Evolutionary conservation across 2,113 vertebrate species (phyloP).

Genomic region (Gracilinanus agilis): DNA sequence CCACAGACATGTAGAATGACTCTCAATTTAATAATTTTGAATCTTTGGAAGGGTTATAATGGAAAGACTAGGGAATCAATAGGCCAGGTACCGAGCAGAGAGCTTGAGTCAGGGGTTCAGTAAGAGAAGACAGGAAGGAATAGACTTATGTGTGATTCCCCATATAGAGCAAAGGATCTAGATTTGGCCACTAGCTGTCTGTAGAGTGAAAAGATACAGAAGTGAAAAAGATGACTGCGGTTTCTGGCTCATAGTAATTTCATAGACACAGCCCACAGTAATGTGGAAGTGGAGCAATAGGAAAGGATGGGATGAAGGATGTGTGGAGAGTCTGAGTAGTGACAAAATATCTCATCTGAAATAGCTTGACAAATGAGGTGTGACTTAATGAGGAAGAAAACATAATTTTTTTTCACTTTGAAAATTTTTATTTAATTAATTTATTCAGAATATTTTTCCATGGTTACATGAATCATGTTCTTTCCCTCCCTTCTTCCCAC

Average conservation of each 20-base stretch:
- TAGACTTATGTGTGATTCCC: neutral
- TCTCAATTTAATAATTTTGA: neutral
- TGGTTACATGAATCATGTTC: too few relatives aligned
- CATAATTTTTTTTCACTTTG: too few relatives aligned
- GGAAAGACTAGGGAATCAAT: too few relatives aligned
- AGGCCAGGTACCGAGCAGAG: neutral
- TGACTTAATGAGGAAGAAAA: neutral
- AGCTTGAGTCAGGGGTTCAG: neutral
- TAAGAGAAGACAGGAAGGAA: neutral
- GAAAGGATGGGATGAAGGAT: neutral
- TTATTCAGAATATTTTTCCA: too few relatives aligned
- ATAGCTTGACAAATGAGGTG: neutral
- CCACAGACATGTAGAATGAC: neutral
- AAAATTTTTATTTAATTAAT: too few relatives aligned
- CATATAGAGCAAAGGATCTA: neutral
- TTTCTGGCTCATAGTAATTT: neutral
- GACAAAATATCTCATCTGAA: neutral
- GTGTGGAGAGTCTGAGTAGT: neutral
- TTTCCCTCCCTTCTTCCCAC: too few relatives aligned
- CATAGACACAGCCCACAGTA: neutral
- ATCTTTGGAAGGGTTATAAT: too few relatives aligned
- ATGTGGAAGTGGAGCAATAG: conserved; percentile 62
- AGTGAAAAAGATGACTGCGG: neutral
- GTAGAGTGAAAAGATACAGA: conserved; percentile 49
- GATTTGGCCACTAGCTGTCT: neutral